Evolutionary conservation across 1,140 invertebrate genomes (phyloP), one percentile per base, ranked within the genome.

Genomic region (Dryas iulia): DNA sequence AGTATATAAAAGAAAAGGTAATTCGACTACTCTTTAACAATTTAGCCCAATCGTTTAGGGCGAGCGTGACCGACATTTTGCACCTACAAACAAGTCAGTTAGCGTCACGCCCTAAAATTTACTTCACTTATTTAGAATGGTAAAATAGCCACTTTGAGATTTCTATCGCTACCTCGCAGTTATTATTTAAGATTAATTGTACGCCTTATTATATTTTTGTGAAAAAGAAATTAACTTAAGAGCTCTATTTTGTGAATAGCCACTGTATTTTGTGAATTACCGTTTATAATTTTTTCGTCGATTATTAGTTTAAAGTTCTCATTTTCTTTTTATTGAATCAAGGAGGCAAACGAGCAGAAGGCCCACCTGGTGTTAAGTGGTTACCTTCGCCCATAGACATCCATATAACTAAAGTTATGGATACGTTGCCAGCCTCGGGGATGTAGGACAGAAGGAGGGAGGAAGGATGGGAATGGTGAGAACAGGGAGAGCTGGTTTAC

Each of bases 71-170:
- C 35, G 35, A 47, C 35, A 35, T 47, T 47, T 47, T 47, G 14
- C 35, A 47, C 35, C 35, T 47, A 47, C 35, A 21, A 47, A 47
- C 35, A 47, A 21, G 35, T 47, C 35, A 47, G 35, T 47, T 47
- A 47, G 6, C n/a, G 35, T 47, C 35, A 47, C 35, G 35, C 35
- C 35, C 14, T 21, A 21, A 18, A 18, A 21, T 8, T 8, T 47
- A 47, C 35, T 18, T 7, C 14, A 28, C 3, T 47, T 18, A 21
- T 47, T 47, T 47, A 47, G 35, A 10, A 47, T 47, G 14, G 35
- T 47, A 47, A 8, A 47, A 47, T 47, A 2, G 35, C 35, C 14
- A 47, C 35, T 47, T 47, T 39, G 35, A 47, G n/a, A 47, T 47
- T 47, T 47, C 18, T 47, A 47, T 47, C 35, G 35, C 14, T 18